These are phyloP conservation scores for Elachura formosa DNA, from an alignment of 2,113 vertebrate genomes.

Conservation along the genomic window DNA sequence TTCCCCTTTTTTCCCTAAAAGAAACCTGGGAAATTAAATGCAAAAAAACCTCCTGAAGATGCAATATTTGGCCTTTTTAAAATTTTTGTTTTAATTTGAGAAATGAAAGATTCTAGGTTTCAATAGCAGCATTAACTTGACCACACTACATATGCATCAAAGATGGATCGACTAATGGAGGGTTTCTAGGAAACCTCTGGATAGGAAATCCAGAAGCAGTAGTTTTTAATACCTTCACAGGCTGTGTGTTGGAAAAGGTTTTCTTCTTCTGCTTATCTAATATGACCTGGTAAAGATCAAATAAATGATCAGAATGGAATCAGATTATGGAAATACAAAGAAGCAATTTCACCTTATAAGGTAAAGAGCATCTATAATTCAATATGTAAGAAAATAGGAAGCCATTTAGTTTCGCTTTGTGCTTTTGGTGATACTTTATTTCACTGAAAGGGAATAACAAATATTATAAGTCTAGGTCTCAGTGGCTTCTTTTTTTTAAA, in stretches of 20 bases:
- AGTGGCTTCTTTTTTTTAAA: not conserved
- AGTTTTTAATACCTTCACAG: not conserved
- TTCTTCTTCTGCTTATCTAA: not conserved
- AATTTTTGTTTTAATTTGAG: not conserved
- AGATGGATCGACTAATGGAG: not conserved
- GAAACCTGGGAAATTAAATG: constrained; percentile 34
- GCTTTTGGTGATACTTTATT: not conserved
- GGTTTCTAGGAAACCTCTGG: not conserved
- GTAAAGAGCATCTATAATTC: not conserved
- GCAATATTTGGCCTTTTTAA: not conserved
- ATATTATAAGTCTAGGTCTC: not conserved
- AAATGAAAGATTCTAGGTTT: not conserved
- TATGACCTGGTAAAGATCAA: not conserved
- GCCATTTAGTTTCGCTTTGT: not conserved
- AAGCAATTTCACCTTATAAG: not conserved
- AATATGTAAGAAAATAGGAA: not conserved
- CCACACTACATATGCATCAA: not conserved
- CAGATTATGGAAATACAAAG: not conserved
- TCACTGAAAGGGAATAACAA: not conserved
- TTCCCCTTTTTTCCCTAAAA: constrained; percentile 3
- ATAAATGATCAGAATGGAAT: not conserved
- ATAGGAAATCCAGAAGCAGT: not conserved
- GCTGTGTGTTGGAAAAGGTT: rapidly evolving
- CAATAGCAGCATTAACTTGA: not conserved
- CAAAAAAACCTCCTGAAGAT: not conserved